Evolutionary conservation across 2,113 vertebrate genomes (phyloP).

Genomic region (Apteryx owenii): DNA sequence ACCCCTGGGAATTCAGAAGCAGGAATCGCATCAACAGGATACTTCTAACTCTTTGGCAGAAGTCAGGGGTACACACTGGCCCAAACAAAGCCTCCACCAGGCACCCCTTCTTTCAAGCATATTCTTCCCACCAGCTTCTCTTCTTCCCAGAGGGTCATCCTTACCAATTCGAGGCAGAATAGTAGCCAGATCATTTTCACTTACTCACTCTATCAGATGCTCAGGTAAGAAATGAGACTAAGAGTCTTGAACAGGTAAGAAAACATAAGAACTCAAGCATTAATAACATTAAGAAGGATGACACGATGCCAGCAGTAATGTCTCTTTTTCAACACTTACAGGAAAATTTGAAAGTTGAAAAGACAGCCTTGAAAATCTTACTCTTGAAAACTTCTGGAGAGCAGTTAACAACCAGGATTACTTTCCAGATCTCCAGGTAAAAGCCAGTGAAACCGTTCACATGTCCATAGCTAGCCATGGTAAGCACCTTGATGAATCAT

Average conservation of each 20-base stretch:
- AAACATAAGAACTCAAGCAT: neutral
- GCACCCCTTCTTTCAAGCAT: neutral
- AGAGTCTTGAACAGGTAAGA: neutral
- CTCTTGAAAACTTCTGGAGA: neutral
- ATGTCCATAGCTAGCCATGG: neutral
- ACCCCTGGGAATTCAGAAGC: neutral
- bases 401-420: neutral
- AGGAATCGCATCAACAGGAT: neutral
- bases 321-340: neutral
- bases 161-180: neutral
- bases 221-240: neutral
- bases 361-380: neutral
- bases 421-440: neutral
- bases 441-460: neutral
- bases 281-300: neutral
- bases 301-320: neutral
- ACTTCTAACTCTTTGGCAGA: neutral
- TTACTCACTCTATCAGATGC: neutral
- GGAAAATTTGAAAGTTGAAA: neutral
- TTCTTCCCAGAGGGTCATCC: neutral
- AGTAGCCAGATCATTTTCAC: neutral
- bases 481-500: slow-evolving; percentile 14
- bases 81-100: neutral
- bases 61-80: neutral
- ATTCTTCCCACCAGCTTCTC: neutral